phyloP scores from a whole-genome alignment of 2,888 invertebrate genomes.

The Clanis bilineata region DNA sequence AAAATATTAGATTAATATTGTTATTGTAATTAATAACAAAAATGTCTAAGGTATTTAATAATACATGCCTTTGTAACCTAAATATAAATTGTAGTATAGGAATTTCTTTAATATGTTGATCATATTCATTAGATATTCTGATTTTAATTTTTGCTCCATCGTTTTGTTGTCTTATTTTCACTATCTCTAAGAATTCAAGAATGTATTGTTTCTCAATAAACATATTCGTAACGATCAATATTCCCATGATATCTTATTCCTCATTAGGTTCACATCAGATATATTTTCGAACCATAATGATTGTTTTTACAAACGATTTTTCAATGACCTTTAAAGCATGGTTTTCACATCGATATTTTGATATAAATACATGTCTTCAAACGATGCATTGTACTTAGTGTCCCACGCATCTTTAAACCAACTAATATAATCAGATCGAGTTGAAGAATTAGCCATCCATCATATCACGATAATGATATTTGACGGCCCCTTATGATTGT shows the following conservation, averaged over 20 bases:
- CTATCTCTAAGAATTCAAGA: no score
- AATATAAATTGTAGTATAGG: no score
- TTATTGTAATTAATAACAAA: not conserved
- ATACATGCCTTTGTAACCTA: not conserved
- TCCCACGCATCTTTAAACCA: slow-evolving; percentile 76
- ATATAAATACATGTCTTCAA: slow-evolving; percentile 40
- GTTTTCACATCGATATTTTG: slow-evolving; percentile 33
- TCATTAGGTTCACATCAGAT: not conserved
- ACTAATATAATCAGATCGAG: slow-evolving; percentile 63
- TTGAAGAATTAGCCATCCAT: slow-evolving; percentile 73
- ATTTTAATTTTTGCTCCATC: no score
- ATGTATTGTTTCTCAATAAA: no score
- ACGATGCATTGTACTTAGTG: slow-evolving; percentile 71
- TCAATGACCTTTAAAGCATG: slow-evolving; percentile 41
- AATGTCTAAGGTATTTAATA: not conserved
- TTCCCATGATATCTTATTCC: not conserved
- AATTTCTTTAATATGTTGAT: no score
- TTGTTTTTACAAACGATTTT: slow-evolving; percentile 24
- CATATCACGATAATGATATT: slow-evolving; percentile 76
- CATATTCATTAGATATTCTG: no score
- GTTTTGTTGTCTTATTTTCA: no score
- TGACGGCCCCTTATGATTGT: slow-evolving; percentile 70
- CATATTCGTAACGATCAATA: not conserved
- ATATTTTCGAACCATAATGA: not conserved
- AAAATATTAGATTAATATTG: not conserved